Evolutionary conservation across 2,888 invertebrate species (phyloP).

Genomic region (Mantis religiosa): DNA sequence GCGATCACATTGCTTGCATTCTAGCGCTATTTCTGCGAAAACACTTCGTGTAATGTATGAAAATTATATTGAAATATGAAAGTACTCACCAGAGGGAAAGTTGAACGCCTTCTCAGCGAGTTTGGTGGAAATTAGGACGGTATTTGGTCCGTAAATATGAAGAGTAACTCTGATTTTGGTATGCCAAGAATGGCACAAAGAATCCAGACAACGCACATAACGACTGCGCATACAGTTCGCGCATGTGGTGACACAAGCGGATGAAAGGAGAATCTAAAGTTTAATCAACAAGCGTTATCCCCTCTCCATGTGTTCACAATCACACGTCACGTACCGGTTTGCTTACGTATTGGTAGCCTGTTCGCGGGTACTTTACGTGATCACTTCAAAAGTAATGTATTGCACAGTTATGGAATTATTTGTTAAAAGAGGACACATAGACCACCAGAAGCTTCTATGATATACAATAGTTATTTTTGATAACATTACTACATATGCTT

Average conservation of each 20-base stretch:
- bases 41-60: constrained; percentile 26
- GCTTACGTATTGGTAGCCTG: constrained; percentile 20
- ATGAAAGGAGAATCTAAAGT: constrained; percentile 46
- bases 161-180: constrained; percentile 63
- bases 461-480: not conserved
- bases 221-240: constrained; percentile 76
- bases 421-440: not conserved
- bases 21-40: constrained; percentile 46
- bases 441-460: not conserved
- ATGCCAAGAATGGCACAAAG: constrained; percentile 97
- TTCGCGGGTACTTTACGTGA: constrained; percentile 13
- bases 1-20: constrained; percentile 71
- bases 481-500: not conserved
- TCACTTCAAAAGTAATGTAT: not conserved
- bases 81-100: constrained; percentile 71
- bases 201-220: constrained; percentile 91
- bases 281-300: constrained; percentile 16
- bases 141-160: constrained; percentile 59
- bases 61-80: constrained; percentile 50
- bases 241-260: constrained; percentile 70
- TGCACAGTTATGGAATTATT: not conserved
- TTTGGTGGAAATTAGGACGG: constrained; percentile 61
- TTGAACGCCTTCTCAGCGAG: constrained; percentile 58
- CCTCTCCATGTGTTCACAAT: constrained; percentile 3
- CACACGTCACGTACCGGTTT: constrained; percentile 5